A percentile compares a stretch with the other conserved stretches of the same genome.
Conservation (phyloP, 2,797 vertebrate species). For the Somateria mollissima region DNA sequence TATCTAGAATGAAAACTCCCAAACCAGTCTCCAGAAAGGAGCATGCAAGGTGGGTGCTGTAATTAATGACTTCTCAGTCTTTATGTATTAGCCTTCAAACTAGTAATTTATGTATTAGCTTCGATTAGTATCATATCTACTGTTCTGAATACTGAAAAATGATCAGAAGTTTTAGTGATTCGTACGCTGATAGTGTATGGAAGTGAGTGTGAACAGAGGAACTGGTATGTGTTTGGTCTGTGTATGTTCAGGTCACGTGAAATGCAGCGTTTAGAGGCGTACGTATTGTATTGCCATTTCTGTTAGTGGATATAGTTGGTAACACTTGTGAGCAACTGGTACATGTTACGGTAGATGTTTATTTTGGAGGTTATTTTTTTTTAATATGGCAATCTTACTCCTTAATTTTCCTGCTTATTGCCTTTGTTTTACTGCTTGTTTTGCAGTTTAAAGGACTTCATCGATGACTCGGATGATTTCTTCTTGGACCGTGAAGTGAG, state of each 20-base stretch:
- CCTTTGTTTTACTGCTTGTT: not conserved
- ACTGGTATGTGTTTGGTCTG: not conserved
- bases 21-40: slow-evolving; percentile 36
- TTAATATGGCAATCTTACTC: not conserved
- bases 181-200: fast-evolving
- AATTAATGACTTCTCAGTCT: not conserved
- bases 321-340: not conserved
- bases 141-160: not conserved
- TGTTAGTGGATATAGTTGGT: not conserved
- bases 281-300: fast-evolving
- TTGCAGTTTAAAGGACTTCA: slow-evolving; percentile 36
- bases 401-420: not conserved
- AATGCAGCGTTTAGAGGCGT: not conserved
- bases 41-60: slow-evolving; percentile 74
- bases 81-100: not conserved
- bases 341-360: not conserved
- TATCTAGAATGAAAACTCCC: slow-evolving; percentile 60
- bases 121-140: not conserved
- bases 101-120: not conserved
- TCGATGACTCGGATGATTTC: slow-evolving; percentile 23
- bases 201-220: not conserved
- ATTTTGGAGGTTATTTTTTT: not conserved
- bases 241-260: not conserved
- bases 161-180: not conserved
- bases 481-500: slow-evolving; percentile 10